These are phyloP conservation scores for Antigone vipio DNA, from an alignment of 2,113 vertebrate genomes.

Conservation along the genomic window DNA sequence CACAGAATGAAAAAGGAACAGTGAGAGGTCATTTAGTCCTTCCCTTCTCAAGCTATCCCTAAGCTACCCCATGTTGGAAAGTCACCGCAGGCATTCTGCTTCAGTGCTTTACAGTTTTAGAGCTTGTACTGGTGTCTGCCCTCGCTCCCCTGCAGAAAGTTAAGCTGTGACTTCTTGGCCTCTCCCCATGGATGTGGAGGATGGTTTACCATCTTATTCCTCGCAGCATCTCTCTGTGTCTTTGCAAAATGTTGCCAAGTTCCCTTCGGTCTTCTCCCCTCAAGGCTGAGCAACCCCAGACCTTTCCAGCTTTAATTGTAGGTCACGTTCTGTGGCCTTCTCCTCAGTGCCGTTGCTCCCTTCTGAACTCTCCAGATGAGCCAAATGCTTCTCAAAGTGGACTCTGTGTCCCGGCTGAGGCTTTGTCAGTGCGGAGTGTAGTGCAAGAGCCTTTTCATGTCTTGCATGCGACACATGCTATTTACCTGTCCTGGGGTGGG, in stretches of 20 bases:
- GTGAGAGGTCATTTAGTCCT: not conserved
- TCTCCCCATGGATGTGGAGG: not conserved
- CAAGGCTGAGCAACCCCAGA: not conserved
- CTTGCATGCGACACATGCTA: rapidly evolving
- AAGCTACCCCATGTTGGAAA: not conserved
- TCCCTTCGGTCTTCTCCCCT: not conserved
- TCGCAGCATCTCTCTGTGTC: not conserved
- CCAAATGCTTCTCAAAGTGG: not conserved
- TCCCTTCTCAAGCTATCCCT: not conserved
- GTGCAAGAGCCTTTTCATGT: not conserved
- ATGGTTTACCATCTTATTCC: not conserved
- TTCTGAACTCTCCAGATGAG: not conserved
- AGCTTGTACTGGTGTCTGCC: not conserved
- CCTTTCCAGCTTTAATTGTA: not conserved
- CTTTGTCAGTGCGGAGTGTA: not conserved
- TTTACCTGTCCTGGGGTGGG: not conserved
- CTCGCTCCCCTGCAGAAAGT: not conserved
- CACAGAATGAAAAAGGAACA: not conserved
- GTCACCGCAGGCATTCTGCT: not conserved
- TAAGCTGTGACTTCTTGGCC: not conserved
- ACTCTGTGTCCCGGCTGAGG: not conserved
- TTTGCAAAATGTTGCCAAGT: not conserved
- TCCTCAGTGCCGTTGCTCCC: not conserved
- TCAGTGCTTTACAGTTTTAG: not conserved
- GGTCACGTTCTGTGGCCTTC: not conserved